Percentiles rank a stretch among this genome's conserved stretches.
phyloP scores from a whole-genome alignment of 2,113 vertebrate species.

The Xiphophorus maculatus region DNA sequence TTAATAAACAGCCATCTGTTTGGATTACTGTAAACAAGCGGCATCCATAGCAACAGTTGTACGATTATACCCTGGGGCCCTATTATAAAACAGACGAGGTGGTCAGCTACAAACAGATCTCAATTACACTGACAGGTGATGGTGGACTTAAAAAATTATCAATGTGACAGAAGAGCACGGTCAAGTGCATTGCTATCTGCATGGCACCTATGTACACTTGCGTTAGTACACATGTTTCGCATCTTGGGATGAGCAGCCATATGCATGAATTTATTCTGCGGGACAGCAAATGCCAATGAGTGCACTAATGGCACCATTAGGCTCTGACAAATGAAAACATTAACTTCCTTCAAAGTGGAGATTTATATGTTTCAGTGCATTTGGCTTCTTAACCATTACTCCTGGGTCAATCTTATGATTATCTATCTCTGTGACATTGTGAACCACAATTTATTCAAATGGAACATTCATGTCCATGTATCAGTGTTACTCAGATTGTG shows the following conservation, averaged over 20 bases:
- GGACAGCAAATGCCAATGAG: conserved; percentile 69
- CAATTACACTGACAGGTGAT: conserved; percentile 75
- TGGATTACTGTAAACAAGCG: conserved; percentile 56
- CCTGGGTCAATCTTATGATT: conserved; percentile 61
- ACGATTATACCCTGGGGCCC: conserved; percentile 47
- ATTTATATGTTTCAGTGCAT: conserved; percentile 63
- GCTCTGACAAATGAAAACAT: conserved; percentile 73
- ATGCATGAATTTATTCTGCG: conserved; percentile 61
- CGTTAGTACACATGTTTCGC: conserved; percentile 24
- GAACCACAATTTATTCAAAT: conserved; percentile 68
- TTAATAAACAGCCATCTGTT: conserved; percentile 58
- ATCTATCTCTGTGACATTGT: conserved; percentile 68
- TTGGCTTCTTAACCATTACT: conserved; percentile 57
- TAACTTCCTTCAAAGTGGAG: conserved; percentile 68
- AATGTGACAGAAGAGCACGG: conserved; percentile 38
- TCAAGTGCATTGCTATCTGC: conserved; percentile 37
- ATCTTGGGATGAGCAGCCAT: conserved; percentile 48
- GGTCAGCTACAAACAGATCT: conserved; percentile 72
- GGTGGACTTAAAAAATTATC: conserved; percentile 72
- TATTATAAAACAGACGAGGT: conserved; percentile 43
- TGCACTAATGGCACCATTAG: conserved; percentile 73
- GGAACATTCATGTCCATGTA: conserved; percentile 55
- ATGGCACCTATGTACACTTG: conserved; percentile 18
- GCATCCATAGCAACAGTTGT: conserved; percentile 36
- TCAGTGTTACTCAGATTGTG: conserved; percentile 52